Conservation (phyloP, 2,113 vertebrate genomes). For the Microtus montanus region DNA sequence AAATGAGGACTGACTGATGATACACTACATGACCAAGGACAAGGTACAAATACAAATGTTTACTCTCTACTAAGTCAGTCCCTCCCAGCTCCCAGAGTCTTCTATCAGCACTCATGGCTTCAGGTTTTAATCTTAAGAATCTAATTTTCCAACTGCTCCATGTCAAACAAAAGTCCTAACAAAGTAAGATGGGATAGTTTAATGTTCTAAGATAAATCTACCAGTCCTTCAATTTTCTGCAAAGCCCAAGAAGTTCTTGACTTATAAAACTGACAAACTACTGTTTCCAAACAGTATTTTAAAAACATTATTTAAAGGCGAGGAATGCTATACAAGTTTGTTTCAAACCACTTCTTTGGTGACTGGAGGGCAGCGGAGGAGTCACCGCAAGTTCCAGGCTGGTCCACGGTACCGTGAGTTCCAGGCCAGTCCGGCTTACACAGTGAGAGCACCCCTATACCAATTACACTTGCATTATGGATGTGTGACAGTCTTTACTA, state of each 20-base stretch:
- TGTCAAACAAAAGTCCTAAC: background rate
- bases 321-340: background rate
- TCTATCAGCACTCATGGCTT: background rate
- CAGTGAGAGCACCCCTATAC: background rate
- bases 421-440: background rate
- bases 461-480: background rate
- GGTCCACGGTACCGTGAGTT: background rate
- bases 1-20: background rate
- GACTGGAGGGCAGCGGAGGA: background rate
- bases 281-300: slow-evolving; percentile 17
- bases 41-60: background rate
- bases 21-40: background rate
- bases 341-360: background rate
- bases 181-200: slow-evolving; percentile 5
- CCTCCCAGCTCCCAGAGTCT: background rate
- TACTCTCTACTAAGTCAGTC: background rate
- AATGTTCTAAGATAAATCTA: background rate
- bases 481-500: background rate
- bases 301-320: background rate
- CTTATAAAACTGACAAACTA: slow-evolving; percentile 28
- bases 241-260: background rate
- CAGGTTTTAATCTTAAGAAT: background rate
- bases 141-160: slow-evolving; percentile 32
- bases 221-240: slow-evolving; percentile 29
- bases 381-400: background rate